phyloP scores from a whole-genome alignment of 2,888 invertebrate species.

The Amphiduros pacificus region DNA sequence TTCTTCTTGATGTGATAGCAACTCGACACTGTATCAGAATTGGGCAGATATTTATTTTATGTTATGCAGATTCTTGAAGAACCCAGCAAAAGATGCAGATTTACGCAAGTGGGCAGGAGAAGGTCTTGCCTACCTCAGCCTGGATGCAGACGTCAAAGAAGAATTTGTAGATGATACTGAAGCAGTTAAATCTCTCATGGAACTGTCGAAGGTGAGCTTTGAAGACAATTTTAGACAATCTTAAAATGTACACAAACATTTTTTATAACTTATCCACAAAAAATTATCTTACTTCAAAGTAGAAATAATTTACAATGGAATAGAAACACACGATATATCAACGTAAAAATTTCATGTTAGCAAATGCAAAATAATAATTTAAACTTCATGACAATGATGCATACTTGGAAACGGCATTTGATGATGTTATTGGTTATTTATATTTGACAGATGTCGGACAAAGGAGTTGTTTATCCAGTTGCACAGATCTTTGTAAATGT shows the following conservation, averaged over 20 bases:
- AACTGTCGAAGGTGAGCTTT: constrained; percentile 82
- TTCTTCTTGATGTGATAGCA: too few relatives aligned
- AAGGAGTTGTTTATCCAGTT: constrained; percentile 61
- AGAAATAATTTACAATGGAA: too few relatives aligned
- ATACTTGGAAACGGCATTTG: neutral
- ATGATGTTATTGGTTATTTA: neutral
- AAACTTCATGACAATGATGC: too few relatives aligned
- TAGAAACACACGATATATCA: too few relatives aligned
- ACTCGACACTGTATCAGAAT: too few relatives aligned
- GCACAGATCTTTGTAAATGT: constrained; percentile 94
- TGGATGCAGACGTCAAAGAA: constrained; percentile 98
- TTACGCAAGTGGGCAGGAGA: constrained; percentile 95
- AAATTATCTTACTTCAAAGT: too few relatives aligned
- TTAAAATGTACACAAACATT: too few relatives aligned
- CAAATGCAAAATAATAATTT: too few relatives aligned
- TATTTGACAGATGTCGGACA: constrained; percentile 35
- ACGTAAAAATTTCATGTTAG: too few relatives aligned
- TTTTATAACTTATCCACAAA: too few relatives aligned
- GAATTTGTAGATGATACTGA: constrained; percentile 83
- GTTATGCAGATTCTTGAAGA: constrained; percentile 72
- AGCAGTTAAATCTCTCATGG: constrained; percentile 83
- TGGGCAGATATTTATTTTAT: too few relatives aligned
- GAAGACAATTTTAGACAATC: too few relatives aligned
- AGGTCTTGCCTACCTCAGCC: constrained; percentile 91
- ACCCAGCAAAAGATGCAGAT: constrained; percentile 83